Conservation (phyloP, 2,113 vertebrate species). For the Sphyrna mokarran region DNA sequence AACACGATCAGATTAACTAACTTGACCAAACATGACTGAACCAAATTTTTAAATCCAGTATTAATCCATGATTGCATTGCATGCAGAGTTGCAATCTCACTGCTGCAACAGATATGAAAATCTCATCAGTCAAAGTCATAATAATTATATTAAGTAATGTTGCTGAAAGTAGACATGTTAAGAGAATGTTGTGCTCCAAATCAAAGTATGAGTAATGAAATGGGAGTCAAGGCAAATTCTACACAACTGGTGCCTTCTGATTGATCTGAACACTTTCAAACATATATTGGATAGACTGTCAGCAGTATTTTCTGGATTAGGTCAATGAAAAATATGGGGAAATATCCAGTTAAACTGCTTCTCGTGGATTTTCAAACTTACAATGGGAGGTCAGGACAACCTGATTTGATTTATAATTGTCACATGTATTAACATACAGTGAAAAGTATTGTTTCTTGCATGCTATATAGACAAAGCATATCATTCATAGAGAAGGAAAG, state of each 20-base stretch:
- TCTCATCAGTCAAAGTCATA: not conserved
- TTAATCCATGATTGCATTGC: not conserved
- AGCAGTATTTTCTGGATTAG: not conserved
- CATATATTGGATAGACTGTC: not conserved
- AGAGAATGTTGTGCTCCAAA: not conserved
- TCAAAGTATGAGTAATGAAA: not conserved
- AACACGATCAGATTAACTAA: not conserved
- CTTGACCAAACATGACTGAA: not conserved
- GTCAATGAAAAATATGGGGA: not conserved
- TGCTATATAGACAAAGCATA: too few relatives aligned
- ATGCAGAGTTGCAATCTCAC: not conserved
- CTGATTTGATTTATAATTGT: too few relatives aligned
- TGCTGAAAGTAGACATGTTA: not conserved
- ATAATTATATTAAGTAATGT: not conserved
- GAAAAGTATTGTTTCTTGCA: too few relatives aligned
- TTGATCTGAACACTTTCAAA: not conserved
- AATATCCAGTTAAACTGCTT: not conserved
- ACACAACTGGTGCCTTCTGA: not conserved
- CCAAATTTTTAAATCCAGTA: not conserved
- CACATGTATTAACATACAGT: too few relatives aligned
- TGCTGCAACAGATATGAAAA: not conserved
- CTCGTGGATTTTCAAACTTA: not conserved
- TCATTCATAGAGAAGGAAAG: too few relatives aligned
- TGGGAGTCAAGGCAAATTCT: not conserved
- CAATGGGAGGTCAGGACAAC: not conserved